Percentiles rank a stretch among this genome's conserved stretches.
Evolutionary conservation across 2,113 vertebrate species (phyloP).

Genomic region (Xenopus laevis): DNA sequence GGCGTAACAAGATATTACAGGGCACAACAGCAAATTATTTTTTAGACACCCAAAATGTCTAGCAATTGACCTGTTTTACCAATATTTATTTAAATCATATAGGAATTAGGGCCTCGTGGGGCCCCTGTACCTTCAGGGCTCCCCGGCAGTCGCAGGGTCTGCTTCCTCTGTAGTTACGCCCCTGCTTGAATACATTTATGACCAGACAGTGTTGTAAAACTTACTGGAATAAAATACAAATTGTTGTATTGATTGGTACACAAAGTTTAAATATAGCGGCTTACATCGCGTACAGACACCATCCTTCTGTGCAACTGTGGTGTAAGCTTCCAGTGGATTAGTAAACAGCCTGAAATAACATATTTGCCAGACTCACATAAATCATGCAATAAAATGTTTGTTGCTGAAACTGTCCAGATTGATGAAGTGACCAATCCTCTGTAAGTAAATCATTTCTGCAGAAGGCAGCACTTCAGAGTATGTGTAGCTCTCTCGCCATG

Average conservation of each 20-base stretch:
- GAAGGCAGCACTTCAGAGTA: constrained; percentile 60
- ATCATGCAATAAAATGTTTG: constrained; percentile 67
- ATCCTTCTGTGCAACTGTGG: constrained; percentile 36
- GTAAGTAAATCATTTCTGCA: constrained; percentile 65
- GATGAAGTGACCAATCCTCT: constrained; percentile 69
- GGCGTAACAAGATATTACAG: too few species aligned
- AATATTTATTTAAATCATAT: too few species aligned
- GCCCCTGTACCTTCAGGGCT: too few species aligned
- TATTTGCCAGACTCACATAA: constrained; percentile 52
- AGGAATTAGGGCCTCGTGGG: too few species aligned
- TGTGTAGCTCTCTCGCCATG: constrained; percentile 58
- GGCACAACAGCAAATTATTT: too few species aligned
- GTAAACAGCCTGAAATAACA: constrained; percentile 44
- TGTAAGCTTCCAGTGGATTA: constrained; percentile 34
- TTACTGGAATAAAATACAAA: not conserved
- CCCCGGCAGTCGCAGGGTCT: too few species aligned
- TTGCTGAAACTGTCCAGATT: constrained; percentile 71
- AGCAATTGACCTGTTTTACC: too few species aligned
- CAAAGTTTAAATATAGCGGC: not conserved
- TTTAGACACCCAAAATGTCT: too few species aligned
- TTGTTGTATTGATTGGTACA: too few species aligned
- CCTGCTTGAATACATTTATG: too few species aligned
- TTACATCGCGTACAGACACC: constrained; percentile 16
- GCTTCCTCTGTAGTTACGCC: too few species aligned
- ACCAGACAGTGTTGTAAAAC: not conserved